Base-by-base conservation (phyloP, 2,888 invertebrate species). In the Aromia moschata region DNA sequence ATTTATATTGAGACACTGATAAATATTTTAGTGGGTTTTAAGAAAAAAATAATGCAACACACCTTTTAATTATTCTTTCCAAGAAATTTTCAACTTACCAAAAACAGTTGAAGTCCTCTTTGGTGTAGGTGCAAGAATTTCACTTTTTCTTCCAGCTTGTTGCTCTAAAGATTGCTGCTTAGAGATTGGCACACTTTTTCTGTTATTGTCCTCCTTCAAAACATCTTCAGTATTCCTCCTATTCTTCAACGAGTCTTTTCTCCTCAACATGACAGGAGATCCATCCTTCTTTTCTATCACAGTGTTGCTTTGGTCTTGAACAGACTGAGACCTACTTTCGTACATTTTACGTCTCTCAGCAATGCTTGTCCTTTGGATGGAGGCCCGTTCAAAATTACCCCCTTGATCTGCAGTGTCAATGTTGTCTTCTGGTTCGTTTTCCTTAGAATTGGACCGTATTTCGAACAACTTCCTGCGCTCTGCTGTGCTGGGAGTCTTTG, bases 101-200 rank as follows among this genome's bases (percentile, higher is more conserved):
- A 93, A 93, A 1, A 93, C 93, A 9, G 93, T 93, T 0, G 93
- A 93, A 0, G 92, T 93, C 69, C 93, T 84, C 73, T 93, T 93
- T 0, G 92, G 91, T 0, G 90, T 87, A 1, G 90, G 87, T 5
- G 82, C 80, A 1, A 79, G 73, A 18, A 79, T 77, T 56, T 84
- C 83, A 5, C 78, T 79, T 65, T 83, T 82, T 58, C 71, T 73
- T 10, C 68, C 69, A 7, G 80, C 69, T 18, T 79, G 79, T 0
- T 81, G 80, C 75, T 84, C 84, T 74, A 83, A 76, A 36, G 83
- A 82, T 58, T 84, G 83, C 58, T 85, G 84, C 18, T 83, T 81
- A 1, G 82, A 69, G 64, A 84, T 79, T 0, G 82, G 80, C 4
- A 79, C 74, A 38, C 77, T 79, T 68, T 83, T 83, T 57, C 82